phyloP scores from a whole-genome alignment of 2,797 vertebrate genomes.

The Dryobates pubescens region DNA sequence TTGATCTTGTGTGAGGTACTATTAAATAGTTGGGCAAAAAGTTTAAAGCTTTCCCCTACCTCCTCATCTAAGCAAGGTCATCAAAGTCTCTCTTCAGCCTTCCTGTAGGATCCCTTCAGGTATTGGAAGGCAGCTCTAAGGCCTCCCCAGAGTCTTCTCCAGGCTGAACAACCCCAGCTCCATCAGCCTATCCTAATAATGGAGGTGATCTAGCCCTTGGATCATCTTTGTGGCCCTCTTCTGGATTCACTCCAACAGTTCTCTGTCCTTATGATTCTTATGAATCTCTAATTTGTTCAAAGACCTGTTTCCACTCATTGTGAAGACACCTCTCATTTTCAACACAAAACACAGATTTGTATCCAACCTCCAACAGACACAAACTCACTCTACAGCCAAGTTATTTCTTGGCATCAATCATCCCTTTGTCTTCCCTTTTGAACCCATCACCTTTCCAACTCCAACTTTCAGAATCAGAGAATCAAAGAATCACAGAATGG shows the following conservation, averaged over 20 bases:
- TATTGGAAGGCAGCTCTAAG: no score
- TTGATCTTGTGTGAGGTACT: fast-evolving
- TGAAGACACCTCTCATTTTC: background rate
- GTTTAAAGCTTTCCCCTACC: background rate
- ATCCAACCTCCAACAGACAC: background rate
- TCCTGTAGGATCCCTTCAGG: no score
- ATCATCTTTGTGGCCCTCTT: no score
- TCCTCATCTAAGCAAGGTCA: background rate
- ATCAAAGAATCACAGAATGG: no score
- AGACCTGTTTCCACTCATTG: background rate
- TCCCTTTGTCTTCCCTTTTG: background rate
- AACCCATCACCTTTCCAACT: background rate
- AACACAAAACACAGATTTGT: background rate
- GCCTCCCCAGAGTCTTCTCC: no score
- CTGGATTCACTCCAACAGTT: no score
- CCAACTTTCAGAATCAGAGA: no score
- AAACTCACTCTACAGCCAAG: background rate
- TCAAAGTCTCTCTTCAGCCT: background rate
- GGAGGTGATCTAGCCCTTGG: no score
- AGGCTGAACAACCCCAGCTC: no score
- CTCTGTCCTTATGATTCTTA: no score
- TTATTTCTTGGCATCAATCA: background rate
- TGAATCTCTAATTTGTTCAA: background rate
- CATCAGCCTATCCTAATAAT: no score
- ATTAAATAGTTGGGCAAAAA: fast-evolving